Conservation (phyloP, 2,113 vertebrate genomes). For the Nannospalax galili region DNA sequence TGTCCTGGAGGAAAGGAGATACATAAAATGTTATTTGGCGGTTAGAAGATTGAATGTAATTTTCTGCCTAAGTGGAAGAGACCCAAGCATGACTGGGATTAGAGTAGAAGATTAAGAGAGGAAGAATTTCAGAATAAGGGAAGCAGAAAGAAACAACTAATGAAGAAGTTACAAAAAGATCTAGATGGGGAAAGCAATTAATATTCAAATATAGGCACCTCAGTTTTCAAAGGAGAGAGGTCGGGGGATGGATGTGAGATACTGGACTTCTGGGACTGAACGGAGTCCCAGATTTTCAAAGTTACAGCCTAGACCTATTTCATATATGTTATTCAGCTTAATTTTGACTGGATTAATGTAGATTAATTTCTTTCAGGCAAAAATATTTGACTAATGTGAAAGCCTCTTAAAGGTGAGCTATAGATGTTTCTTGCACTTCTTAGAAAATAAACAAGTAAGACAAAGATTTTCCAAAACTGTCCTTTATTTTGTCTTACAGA, state of each 20-base stretch:
- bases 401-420: not conserved
- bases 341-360: not conserved
- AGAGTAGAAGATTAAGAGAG: not conserved
- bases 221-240: not conserved
- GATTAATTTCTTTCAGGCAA: not conserved
- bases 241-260: not conserved
- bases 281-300: not conserved
- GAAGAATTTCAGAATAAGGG: not conserved
- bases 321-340: not conserved
- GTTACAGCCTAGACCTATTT: not conserved
- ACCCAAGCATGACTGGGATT: not conserved
- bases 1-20: not conserved
- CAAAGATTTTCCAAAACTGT: conserved; percentile 5
- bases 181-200: not conserved
- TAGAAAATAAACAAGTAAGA: not conserved
- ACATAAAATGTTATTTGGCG: not conserved
- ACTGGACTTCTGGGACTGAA: not conserved
- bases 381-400: not conserved
- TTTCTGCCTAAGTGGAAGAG: not conserved
- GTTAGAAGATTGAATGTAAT: not conserved
- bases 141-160: not conserved
- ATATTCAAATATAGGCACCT: not conserved
- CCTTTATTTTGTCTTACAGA: not conserved
- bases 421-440: not conserved
- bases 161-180: not conserved